Percentiles rank a stretch among this genome's conserved stretches.
These are phyloP conservation scores for Passer montanus DNA, from an alignment of 2,113 vertebrate species.

Conservation along the genomic window DNA sequence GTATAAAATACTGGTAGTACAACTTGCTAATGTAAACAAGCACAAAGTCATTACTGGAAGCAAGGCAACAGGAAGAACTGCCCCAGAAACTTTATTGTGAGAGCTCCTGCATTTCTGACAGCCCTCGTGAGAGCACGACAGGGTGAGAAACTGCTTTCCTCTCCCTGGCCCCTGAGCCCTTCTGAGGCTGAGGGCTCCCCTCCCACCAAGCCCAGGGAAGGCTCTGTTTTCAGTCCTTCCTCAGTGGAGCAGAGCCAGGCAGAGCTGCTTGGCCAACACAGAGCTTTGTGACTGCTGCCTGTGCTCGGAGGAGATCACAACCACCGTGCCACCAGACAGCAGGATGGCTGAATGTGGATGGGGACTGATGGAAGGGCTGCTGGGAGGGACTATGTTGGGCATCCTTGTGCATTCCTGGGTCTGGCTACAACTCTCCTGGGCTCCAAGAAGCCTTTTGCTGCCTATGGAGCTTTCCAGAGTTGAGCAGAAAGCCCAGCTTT, in stretches of 20 bases:
- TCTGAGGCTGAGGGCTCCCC: not conserved
- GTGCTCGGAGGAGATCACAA: rapidly evolving
- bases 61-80: constrained; percentile 50
- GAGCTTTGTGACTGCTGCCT: not conserved
- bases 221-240: not conserved
- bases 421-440: not conserved
- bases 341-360: rapidly evolving
- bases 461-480: not conserved
- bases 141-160: not conserved
- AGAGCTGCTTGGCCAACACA: not conserved
- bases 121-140: rapidly evolving
- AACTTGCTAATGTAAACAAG: constrained; percentile 51
- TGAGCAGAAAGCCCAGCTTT: not conserved
- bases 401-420: not conserved
- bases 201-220: not conserved
- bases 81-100: not conserved
- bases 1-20: constrained; percentile 49
- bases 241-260: not conserved
- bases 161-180: not conserved
- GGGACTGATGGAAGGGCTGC: not conserved
- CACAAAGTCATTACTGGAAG: not conserved
- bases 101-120: not conserved
- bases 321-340: rapidly evolving
- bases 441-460: not conserved
- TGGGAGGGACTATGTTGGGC: rapidly evolving